Percentiles rank a stretch among this genome's conserved stretches.
Conservation (phyloP, 2,113 vertebrate species). For the Eretmochelys imbricata region DNA sequence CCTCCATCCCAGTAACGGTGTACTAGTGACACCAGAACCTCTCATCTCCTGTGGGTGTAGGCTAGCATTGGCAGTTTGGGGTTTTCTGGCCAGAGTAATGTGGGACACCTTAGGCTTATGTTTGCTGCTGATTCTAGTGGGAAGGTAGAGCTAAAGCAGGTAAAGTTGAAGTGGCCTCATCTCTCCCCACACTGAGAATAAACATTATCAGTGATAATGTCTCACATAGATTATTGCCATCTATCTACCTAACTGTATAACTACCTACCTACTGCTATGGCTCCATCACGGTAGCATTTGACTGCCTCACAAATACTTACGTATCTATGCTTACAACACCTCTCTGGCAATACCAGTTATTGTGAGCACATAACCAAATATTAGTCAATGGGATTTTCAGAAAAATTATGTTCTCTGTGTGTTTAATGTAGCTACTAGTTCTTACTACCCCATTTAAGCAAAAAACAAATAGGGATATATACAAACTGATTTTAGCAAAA, state of each 20-base stretch:
- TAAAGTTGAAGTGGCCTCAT: not conserved
- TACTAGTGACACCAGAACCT: not conserved
- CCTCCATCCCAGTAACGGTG: not conserved
- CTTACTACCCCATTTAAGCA: not conserved
- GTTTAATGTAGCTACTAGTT: not conserved
- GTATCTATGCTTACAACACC: no score
- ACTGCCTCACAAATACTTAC: no score
- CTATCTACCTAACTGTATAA: not conserved
- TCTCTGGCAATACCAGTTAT: no score
- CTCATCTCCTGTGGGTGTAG: not conserved
- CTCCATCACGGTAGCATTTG: not conserved
- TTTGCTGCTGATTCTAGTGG: not conserved
- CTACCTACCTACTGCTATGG: not conserved
- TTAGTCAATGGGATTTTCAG: not conserved
- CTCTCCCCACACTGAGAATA: not conserved
- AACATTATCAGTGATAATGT: not conserved
- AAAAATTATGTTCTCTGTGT: not conserved
- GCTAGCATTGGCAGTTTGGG: not conserved
- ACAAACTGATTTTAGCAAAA: not conserved
- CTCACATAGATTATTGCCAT: rapidly evolving
- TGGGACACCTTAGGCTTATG: not conserved
- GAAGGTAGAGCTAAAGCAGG: not conserved
- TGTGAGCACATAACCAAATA: not conserved
- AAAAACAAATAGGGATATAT: not conserved
- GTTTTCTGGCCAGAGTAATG: not conserved